Evolutionary conservation across 2,797 vertebrate species (phyloP), one percentile per base, ranked within the genome.

Genomic region (Otolemur crassicaudatus): DNA sequence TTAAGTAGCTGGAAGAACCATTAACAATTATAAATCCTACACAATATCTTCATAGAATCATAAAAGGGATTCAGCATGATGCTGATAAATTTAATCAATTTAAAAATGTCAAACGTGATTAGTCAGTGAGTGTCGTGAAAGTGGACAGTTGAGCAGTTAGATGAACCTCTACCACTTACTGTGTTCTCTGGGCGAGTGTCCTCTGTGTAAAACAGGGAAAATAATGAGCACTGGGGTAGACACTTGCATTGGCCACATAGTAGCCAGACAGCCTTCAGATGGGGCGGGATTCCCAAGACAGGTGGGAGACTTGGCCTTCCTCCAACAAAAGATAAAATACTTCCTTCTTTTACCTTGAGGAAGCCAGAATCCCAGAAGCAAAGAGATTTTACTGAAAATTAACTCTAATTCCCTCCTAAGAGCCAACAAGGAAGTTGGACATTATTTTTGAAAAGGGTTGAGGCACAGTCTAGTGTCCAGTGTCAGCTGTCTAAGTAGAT

Each of bases 371-470:
- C 19, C 58, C 6, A 23, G 58, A 46, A 82, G 61, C 72, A 94
- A 56, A 81, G 7, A 19, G 27, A 83, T 56, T 90, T 88, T 94
- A 69, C 19, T 58, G 90, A 94, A 96, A 96, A 94, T 56, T 56
- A 82, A n/a, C 29, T 40, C n/a, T 63, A 37, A 73, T 69, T 79
- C 65, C 31, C 61, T 90, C 82, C 31, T 49, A 46, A 87, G 23
- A 85, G 5, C 31, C 20, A 49, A 72, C 19, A 67, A 43, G 63
- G 27, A 13, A 9, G 17, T 34, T 58, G 75, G 69, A 27, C 0
- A 0, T 23, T 19, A 25, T 29, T 73, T 88, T 27, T 25, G 23
- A 72, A 67, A 79, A 37, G 43, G 53, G 9, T 16, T 60, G 27
- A 56, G 22, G 11, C 31, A 3, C 1, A 56, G n/a, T 16, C 31